Base-by-base conservation (phyloP, 2,888 invertebrate species). In the Torymus tubicola region DNA sequence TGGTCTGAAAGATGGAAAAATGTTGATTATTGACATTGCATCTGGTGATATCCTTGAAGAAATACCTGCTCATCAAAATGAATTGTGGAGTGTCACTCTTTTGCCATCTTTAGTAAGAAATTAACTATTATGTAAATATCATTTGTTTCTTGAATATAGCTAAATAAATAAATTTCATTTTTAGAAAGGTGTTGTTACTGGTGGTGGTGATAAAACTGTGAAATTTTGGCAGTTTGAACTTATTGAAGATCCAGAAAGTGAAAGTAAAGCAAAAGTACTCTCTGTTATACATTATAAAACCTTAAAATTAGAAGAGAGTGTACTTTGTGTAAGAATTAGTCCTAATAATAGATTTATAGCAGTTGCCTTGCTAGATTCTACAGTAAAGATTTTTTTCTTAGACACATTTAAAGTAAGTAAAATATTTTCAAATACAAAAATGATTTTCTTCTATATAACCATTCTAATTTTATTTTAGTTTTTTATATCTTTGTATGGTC, bases 171-270 rank as follows among this genome's bases (percentile, higher is more conserved):
- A 18, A 53, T 78, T 64, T 68, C 82, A 84, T 86, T 91, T 92
- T 42, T 88, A 95, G 95, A 92, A 94, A 86, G 96, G 97, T 1
- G 95, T 96, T 86, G 94, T 94, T 11, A 95, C 97, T 2, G 98
- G 97, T 0, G 96, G 98, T 76, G 95, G 95, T 0, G 99, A 99
- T 89, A 94, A 96, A 83, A 96, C 96, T 0, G 96, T 98, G 0
- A 98, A 98, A 91, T 95, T 98, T 86, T 99, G 99, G 99, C 94
- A 95, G 78, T 98, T 98, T 89, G 97, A 98, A 89, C 92, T 98
- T 14, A 93, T 97, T 61, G 92, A 93, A 14, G 95, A 95, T 84
- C 91, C 93, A 2, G 92, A 93, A 1, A 93, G 92, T 60, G 93
- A 93, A 85, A 93, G 92, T 2, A 94, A 94, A 89, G 93, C 94